A percentile compares a stretch with the other conserved stretches of the same genome.
These are phyloP conservation scores for Yponomeuta cagnagella DNA, from an alignment of 2,888 invertebrate genomes.

Conservation along the genomic window DNA sequence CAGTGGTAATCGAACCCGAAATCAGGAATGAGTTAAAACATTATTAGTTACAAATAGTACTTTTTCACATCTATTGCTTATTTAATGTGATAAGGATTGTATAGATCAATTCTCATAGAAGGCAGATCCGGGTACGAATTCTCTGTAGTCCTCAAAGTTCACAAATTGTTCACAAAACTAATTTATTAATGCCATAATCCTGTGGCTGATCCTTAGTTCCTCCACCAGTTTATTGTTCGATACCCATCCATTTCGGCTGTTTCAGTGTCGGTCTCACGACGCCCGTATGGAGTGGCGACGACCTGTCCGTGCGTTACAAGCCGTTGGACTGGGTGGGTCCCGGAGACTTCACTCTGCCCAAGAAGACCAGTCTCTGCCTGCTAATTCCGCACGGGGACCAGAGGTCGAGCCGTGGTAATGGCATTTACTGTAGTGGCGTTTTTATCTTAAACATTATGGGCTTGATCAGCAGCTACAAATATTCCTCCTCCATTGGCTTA, in stretches of 20 bases:
- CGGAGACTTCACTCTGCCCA: not conserved
- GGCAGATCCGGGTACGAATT: too few relatives aligned
- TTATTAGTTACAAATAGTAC: too few relatives aligned
- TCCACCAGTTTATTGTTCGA: not conserved
- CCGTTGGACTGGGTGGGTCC: constrained; percentile 2
- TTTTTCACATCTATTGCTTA: too few relatives aligned
- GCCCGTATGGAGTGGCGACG: not conserved
- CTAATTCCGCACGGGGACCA: not conserved
- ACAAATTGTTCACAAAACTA: too few relatives aligned
- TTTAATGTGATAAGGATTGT: too few relatives aligned
- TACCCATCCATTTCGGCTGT: not conserved
- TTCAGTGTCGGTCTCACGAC: not conserved
- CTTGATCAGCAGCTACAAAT: not conserved
- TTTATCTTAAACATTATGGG: not conserved
- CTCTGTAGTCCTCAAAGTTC: too few relatives aligned
- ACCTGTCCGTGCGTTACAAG: not conserved
- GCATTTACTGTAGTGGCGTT: too few relatives aligned
- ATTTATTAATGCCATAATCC: too few relatives aligned
- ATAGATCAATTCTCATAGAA: too few relatives aligned
- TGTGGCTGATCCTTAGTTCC: too few relatives aligned
- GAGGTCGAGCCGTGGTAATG: not conserved
- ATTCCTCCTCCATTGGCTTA: not conserved
- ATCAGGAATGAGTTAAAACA: too few relatives aligned
- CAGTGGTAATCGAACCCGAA: too few relatives aligned
- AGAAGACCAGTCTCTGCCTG: not conserved